Conservation (phyloP, 2,888 invertebrate species). For the Acrobasis consociella region DNA sequence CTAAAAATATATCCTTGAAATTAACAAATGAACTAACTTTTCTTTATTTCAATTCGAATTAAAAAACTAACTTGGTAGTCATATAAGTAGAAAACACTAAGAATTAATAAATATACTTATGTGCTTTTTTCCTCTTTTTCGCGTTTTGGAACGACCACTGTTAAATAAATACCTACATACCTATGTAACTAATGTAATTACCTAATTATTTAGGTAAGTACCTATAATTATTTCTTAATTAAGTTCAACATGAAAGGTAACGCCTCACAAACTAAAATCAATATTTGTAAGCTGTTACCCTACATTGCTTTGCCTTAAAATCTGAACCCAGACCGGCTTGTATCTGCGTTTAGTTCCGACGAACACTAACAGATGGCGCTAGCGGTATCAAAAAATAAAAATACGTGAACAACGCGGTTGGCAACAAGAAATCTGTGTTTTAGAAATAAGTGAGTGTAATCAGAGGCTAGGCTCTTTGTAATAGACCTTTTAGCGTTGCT, state of each 20-base stretch:
- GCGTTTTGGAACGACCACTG: too few species aligned
- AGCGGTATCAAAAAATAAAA: conserved; percentile 27
- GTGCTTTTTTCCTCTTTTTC: too few species aligned
- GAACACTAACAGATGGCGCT: conserved; percentile 51
- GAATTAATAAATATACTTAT: too few species aligned
- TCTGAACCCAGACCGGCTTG: conserved; percentile 6
- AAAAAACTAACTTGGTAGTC: too few species aligned
- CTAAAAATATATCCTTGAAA: too few species aligned
- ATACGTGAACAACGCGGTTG: conserved; percentile 29
- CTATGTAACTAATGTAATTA: too few species aligned
- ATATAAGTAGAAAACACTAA: too few species aligned
- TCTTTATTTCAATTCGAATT: too few species aligned
- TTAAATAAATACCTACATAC: too few species aligned
- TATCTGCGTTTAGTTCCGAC: conserved; percentile 33
- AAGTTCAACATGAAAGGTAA: not conserved
- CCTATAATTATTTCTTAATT: too few species aligned
- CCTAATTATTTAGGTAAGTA: too few species aligned
- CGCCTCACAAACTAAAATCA: conserved; percentile 31
- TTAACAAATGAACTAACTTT: too few species aligned
- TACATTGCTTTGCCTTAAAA: not conserved
- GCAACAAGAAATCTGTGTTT: conserved; percentile 41
- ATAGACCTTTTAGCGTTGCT: conserved; percentile 12
- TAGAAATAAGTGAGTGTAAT: conserved; percentile 34
- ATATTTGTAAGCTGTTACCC: conserved; percentile 23
- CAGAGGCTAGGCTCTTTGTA: not conserved